A percentile compares a stretch with the other conserved stretches of the same genome.
Evolutionary conservation across 2,888 invertebrate species (phyloP).

Genomic region (Drosophila rubida): DNA sequence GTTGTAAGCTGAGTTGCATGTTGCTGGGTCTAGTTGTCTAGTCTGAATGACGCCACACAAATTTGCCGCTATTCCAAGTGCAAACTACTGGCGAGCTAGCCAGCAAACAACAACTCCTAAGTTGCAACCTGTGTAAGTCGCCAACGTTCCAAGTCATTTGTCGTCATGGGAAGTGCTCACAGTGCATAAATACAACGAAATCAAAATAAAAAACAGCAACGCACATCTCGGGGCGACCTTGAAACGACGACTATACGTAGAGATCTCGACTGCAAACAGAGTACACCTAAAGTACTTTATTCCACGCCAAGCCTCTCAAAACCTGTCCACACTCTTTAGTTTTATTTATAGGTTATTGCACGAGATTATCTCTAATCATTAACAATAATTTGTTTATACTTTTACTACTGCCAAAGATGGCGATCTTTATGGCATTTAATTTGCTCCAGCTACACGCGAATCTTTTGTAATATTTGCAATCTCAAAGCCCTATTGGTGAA

Average conservation of each 20-base stretch:
- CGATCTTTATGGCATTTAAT: conserved; percentile 19
- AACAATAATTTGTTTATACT: conserved; percentile 12
- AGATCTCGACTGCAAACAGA: not conserved
- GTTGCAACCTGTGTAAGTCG: conserved; percentile 56
- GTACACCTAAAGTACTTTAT: conserved; percentile 6
- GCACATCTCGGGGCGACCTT: conserved; percentile 18
- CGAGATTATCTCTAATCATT: conserved; percentile 11
- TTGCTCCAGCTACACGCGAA: not conserved
- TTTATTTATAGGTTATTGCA: conserved; percentile 12
- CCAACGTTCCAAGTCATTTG: conserved; percentile 73
- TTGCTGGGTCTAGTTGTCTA: conserved; percentile 60
- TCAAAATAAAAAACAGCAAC: conserved; percentile 31
- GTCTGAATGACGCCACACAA: conserved; percentile 77
- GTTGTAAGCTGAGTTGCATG: conserved; percentile 29
- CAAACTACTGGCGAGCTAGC: conserved; percentile 29
- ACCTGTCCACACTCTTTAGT: conserved; percentile 8
- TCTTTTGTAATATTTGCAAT: conserved; percentile 24
- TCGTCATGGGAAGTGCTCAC: conserved; percentile 72
- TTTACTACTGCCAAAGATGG: conserved; percentile 1
- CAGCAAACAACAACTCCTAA: conserved; percentile 21
- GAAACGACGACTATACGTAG: conserved; percentile 4
- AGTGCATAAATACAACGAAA: conserved; percentile 26
- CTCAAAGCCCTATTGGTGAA: conserved; percentile 27
- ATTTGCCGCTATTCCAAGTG: conserved; percentile 59
- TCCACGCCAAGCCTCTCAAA: conserved; percentile 5